phyloP scores from a whole-genome alignment of 2,797 vertebrate species.

The Thaleichthys pacificus region DNA sequence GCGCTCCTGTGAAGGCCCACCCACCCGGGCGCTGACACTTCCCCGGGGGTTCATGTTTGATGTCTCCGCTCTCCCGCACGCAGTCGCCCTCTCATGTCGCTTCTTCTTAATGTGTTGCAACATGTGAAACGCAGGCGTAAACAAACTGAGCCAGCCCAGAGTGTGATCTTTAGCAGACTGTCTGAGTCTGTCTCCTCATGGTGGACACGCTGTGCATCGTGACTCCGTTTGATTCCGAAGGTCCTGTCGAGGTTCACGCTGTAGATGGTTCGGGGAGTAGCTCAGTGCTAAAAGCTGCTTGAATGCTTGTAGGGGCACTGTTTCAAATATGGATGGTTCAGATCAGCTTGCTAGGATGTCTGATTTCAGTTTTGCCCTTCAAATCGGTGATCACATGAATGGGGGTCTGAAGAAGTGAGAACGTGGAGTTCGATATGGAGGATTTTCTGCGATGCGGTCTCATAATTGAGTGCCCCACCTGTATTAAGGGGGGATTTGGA shows the following conservation, averaged over 20 bases:
- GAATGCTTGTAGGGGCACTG: too few species aligned
- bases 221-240: background rate
- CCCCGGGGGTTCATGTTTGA: too few species aligned
- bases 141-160: background rate
- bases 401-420: background rate
- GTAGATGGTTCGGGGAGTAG: background rate
- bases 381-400: background rate
- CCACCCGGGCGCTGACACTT: background rate
- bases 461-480: constrained; percentile 21
- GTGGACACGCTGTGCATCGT: background rate
- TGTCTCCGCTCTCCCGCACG: background rate
- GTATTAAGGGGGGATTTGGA: constrained; percentile 54
- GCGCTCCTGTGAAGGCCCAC: background rate
- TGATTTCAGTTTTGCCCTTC: constrained; percentile 20
- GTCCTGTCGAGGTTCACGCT: background rate
- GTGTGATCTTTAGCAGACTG: background rate
- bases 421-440: constrained; percentile 18
- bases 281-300: too few species aligned
- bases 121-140: background rate
- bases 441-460: constrained; percentile 27
- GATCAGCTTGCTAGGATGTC: too few species aligned
- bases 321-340: background rate
- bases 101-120: background rate
- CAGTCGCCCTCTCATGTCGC: background rate
- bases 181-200: too few species aligned